These are phyloP conservation scores for Catharus bicknelli DNA, from an alignment of 2,113 vertebrate genomes.

Conservation along the genomic window DNA sequence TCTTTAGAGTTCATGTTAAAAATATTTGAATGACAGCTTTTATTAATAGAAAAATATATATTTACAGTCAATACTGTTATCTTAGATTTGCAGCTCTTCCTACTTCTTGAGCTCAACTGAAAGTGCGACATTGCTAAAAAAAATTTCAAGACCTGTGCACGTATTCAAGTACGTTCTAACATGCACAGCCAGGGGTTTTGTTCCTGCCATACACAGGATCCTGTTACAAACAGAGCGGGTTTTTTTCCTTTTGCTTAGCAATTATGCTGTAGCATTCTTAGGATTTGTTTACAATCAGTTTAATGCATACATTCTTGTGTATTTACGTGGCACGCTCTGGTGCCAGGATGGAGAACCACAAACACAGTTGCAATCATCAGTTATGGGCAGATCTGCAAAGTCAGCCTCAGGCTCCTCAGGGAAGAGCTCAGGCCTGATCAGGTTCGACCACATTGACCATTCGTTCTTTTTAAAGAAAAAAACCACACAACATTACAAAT, in stretches of 20 bases:
- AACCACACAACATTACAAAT: slow-evolving; percentile 29
- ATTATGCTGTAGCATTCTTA: slow-evolving; percentile 62
- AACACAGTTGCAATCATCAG: background rate
- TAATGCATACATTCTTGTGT: slow-evolving; percentile 32
- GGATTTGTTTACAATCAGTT: slow-evolving; percentile 59
- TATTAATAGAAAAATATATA: slow-evolving; percentile 69
- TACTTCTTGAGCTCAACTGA: slow-evolving; percentile 62
- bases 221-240: slow-evolving; percentile 36
- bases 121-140: slow-evolving; percentile 69
- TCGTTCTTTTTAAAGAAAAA: slow-evolving; percentile 22
- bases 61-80: slow-evolving; percentile 66
- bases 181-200: slow-evolving; percentile 25
- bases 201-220: slow-evolving; percentile 40
- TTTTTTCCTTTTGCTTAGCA: slow-evolving; percentile 67
- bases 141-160: slow-evolving; percentile 30
- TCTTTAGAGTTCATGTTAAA: slow-evolving; percentile 55
- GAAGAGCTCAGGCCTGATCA: background rate
- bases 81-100: slow-evolving; percentile 61
- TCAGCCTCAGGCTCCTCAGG: background rate
- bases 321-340: background rate
- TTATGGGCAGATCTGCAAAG: slow-evolving; percentile 14
- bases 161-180: background rate
- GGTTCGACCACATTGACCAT: background rate
- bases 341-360: slow-evolving; percentile 13
- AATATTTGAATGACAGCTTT: slow-evolving; percentile 62